Evolutionary conservation across 2,113 vertebrate genomes (phyloP).

Genomic region (Bothrops jararaca): DNA sequence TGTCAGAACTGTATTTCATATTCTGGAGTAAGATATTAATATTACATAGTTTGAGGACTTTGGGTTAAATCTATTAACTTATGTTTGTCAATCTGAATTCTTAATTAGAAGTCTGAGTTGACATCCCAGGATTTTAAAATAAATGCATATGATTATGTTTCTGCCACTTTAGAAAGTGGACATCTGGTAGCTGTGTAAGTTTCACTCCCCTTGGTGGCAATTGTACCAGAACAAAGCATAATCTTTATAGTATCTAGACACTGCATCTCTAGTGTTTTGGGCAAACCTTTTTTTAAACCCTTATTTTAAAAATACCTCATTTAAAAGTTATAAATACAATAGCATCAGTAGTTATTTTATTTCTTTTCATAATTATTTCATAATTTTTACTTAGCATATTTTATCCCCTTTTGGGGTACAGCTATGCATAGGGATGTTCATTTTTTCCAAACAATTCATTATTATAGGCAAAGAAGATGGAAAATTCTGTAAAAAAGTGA

Average conservation of each 20-base stretch:
- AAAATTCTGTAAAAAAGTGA: conserved; percentile 96
- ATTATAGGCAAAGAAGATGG: conserved; percentile 93
- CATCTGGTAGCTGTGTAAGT: neutral
- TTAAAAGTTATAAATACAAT: neutral
- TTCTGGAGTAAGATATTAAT: neutral
- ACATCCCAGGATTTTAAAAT: neutral
- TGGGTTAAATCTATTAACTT: neutral
- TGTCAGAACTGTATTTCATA: neutral
- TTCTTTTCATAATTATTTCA: neutral
- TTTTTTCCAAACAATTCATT: conserved; percentile 39
- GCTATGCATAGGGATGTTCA: neutral
- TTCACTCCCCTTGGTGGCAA: neutral
- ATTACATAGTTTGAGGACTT: neutral
- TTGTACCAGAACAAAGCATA: neutral
- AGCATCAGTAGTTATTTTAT: neutral
- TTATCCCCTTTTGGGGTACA: neutral
- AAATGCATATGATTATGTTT: neutral
- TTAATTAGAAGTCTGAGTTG: neutral
- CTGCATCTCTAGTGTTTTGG: neutral
- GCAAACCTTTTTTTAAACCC: neutral
- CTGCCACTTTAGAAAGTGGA: neutral
- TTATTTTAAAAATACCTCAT: neutral
- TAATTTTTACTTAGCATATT: neutral
- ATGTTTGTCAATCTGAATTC: neutral
- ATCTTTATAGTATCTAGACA: neutral